Percentiles rank a stretch among this genome's conserved stretches.
phyloP scores from a whole-genome alignment of 2,888 invertebrate genomes.

The Gari tellinella region DNA sequence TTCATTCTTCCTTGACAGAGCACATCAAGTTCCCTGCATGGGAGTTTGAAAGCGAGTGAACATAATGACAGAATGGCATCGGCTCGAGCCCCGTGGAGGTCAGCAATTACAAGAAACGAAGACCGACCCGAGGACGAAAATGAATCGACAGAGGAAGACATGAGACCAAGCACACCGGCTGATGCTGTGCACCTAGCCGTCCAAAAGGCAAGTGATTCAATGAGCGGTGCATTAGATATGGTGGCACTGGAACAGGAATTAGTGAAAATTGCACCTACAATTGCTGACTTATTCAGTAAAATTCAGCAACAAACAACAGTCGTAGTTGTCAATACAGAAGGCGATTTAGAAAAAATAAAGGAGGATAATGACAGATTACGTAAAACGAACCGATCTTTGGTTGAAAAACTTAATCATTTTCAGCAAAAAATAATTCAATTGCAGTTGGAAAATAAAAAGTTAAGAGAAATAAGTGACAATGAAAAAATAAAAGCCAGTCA shows the following conservation, averaged over 20 bases:
- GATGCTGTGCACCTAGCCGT: conserved; percentile 50
- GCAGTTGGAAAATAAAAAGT: conserved; percentile 68
- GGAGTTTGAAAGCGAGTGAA: conserved; percentile 20
- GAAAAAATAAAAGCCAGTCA: conserved; percentile 63
- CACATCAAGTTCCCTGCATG: conserved; percentile 20
- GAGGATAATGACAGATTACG: conserved; percentile 68
- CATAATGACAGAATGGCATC: conserved; percentile 37
- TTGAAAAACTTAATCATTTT: conserved; percentile 69
- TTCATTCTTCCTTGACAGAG: not conserved
- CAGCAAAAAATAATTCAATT: conserved; percentile 70
- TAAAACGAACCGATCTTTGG: conserved; percentile 67
- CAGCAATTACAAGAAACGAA: conserved; percentile 30
- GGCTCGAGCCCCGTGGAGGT: conserved; percentile 36
- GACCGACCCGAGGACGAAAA: not conserved
- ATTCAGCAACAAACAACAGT: conserved; percentile 65
- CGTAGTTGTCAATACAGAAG: conserved; percentile 58
- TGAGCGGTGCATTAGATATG: conserved; percentile 61
- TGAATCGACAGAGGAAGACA: conserved; percentile 8
- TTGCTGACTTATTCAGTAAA: conserved; percentile 68
- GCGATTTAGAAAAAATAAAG: conserved; percentile 62
- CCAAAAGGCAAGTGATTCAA: conserved; percentile 40
- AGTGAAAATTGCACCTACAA: conserved; percentile 67
- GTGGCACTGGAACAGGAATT: conserved; percentile 64
- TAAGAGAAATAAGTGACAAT: conserved; percentile 62
- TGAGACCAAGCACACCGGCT: conserved; percentile 38